phyloP scores from a whole-genome alignment of 2,797 vertebrate genomes.

The Girardinus metallicus region DNA sequence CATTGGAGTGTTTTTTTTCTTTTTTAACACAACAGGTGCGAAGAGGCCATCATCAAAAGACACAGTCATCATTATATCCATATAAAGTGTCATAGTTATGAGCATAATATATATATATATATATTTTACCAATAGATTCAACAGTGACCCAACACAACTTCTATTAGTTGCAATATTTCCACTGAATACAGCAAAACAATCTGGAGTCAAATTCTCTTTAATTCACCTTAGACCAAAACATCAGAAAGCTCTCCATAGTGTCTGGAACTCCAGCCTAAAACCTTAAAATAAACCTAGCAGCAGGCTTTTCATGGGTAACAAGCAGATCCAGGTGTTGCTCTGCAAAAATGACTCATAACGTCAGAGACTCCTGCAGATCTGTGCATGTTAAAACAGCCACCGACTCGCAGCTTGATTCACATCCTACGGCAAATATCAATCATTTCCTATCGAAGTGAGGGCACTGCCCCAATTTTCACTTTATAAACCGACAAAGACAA shows the following conservation, averaged over 20 bases:
- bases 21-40: conserved; percentile 58
- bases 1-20: conserved; percentile 59
- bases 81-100: conserved; percentile 65
- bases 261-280: conserved; percentile 24
- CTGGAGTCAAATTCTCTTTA: conserved; percentile 40
- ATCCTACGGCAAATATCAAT: conserved; percentile 48
- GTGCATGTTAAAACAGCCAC: conserved; percentile 42
- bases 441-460: conserved; percentile 54
- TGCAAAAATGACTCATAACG: not conserved
- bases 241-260: conserved; percentile 22
- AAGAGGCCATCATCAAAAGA: conserved; percentile 69
- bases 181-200: conserved; percentile 40
- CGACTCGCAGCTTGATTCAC: conserved; percentile 38
- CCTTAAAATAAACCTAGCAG: conserved; percentile 13
- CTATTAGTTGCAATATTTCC: conserved; percentile 48
- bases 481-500: conserved; percentile 51
- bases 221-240: conserved; percentile 8
- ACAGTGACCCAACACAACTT: conserved; percentile 50
- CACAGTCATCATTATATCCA: conserved; percentile 72
- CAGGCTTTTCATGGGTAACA: not conserved
- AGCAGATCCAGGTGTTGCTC: conserved; percentile 5
- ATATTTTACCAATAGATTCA: conserved; percentile 42
- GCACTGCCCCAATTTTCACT: conserved; percentile 55
- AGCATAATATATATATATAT: conserved; percentile 34
- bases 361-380: conserved; percentile 22